Percentiles rank a stretch among this genome's conserved stretches.
Conservation (phyloP, 2,888 invertebrate genomes). For the Meiosimyza decipiens region DNA sequence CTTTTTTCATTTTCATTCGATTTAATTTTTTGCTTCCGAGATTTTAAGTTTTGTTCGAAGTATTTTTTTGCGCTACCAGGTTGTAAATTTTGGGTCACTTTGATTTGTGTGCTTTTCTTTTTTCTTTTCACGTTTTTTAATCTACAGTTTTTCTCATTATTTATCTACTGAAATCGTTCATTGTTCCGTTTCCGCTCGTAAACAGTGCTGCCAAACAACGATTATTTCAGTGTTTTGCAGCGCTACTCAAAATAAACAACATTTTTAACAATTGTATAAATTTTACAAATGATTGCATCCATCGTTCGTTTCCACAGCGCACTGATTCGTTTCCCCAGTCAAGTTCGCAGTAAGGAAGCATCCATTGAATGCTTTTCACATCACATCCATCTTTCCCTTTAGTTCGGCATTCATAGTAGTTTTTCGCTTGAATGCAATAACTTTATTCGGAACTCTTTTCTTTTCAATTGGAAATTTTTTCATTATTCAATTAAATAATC, state of each 20-base stretch:
- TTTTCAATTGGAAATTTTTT: not conserved
- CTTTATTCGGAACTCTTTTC: not conserved
- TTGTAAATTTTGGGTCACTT: slow-evolving; percentile 5
- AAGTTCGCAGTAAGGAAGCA: too few relatives aligned
- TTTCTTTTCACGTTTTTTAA: not conserved
- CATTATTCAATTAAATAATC: slow-evolving; percentile 20
- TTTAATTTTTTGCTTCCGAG: too few relatives aligned
- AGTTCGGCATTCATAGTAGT: not conserved
- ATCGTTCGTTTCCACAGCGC: not conserved
- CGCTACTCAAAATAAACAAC: too few relatives aligned
- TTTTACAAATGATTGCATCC: slow-evolving; percentile 12
- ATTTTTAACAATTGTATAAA: slow-evolving; percentile 10
- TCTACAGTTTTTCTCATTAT: not conserved
- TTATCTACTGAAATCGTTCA: not conserved
- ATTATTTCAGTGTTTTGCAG: too few relatives aligned
- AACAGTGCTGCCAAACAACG: slow-evolving; percentile 1
- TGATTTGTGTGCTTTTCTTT: slow-evolving; percentile 1
- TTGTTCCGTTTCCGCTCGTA: not conserved
- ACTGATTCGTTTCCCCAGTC: too few relatives aligned
- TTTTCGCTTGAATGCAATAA: slow-evolving; percentile 9
- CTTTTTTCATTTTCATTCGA: too few relatives aligned
- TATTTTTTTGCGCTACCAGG: too few relatives aligned
- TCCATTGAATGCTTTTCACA: too few relatives aligned
- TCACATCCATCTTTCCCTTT: not conserved
- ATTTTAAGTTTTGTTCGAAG: too few relatives aligned